phyloP scores from a whole-genome alignment of 2,797 vertebrate genomes.

The Falco naumanni region DNA sequence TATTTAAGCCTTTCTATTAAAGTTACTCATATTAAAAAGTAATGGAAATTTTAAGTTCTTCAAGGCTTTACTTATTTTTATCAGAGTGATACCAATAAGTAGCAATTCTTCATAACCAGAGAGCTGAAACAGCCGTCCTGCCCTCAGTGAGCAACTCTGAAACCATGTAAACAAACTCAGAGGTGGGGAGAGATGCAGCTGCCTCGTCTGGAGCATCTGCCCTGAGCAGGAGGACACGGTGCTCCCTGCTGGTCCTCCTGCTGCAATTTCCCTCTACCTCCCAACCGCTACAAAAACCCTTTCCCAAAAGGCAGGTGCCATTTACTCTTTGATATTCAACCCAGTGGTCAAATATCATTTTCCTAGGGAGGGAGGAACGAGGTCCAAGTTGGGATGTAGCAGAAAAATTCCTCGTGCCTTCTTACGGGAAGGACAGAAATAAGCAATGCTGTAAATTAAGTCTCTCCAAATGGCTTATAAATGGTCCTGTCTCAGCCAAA shows the following conservation, averaged over 20 bases:
- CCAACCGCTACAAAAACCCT: neutral
- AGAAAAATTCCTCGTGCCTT: neutral
- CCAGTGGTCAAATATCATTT: neutral
- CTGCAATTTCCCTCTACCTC: neutral
- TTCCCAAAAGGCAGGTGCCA: neutral
- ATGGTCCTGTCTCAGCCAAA: neutral
- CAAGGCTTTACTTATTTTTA: constrained; percentile 62
- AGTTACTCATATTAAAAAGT: constrained; percentile 73
- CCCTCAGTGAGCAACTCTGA: neutral
- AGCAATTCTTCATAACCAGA: constrained; percentile 50
- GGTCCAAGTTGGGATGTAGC: neutral
- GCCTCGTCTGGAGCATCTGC: neutral
- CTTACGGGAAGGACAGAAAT: neutral
- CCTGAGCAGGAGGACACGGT: neutral
- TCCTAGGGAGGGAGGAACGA: neutral
- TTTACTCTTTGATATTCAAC: neutral
- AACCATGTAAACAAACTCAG: neutral
- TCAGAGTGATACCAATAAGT: constrained; percentile 40
- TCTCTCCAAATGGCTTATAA: neutral
- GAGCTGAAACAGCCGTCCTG: neutral
- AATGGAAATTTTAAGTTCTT: constrained; percentile 54
- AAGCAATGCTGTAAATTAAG: neutral
- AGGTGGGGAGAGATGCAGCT: neutral
- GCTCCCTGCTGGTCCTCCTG: neutral
- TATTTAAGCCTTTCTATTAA: constrained; percentile 71